Base-by-base conservation (phyloP, 2,888 invertebrate genomes). In the Boloria selene region DNA sequence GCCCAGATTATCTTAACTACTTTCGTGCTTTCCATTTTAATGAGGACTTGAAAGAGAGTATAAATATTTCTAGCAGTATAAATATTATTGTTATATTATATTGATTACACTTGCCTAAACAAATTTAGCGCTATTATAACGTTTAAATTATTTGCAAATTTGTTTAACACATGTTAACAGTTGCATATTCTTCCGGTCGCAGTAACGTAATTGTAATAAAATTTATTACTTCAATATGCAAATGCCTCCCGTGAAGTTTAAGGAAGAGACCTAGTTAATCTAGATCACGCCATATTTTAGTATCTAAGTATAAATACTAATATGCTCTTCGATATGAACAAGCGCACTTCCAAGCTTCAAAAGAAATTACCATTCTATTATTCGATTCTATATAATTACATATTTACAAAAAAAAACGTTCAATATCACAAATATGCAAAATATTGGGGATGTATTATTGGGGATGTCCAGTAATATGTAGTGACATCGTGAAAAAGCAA, bases 151-250 rank as follows among this genome's bases (percentile, higher is more conserved):
- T 31, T 54, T 55, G 5, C 17, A 45, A 68, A 59, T 65, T 59
- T 60, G 54, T 51, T 13, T 16, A 17, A 38, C 66, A 63, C 47
- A 66, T 68, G 68, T 45, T 47, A n/a, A 47, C 31, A 52, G 47
- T 61, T 61, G 61, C 54, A 66, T 63, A 55, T 42, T 53, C 64
- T 61, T 63, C 69, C 52, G 60, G 63, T 44, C 26, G 13, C 6
- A n/a, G 13, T 42, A 47, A 14, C 6, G 31, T 63, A 51, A 47
- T 64, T 53, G 54, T 55, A 22, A 38, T 55, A 56, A 60, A 56
- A 60, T 56, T 69, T 66, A 69, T 69, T 49, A 56, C 52, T 63
- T 45, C 60, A 62, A 69, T 49, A 65, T 63, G 67, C 45, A 59
- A 6, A 56, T 65, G 59, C 44, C 66, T 60, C 54, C 65, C 62